Conservation (phyloP, 2,113 vertebrate genomes). For the Psephotus haematonotus region DNA sequence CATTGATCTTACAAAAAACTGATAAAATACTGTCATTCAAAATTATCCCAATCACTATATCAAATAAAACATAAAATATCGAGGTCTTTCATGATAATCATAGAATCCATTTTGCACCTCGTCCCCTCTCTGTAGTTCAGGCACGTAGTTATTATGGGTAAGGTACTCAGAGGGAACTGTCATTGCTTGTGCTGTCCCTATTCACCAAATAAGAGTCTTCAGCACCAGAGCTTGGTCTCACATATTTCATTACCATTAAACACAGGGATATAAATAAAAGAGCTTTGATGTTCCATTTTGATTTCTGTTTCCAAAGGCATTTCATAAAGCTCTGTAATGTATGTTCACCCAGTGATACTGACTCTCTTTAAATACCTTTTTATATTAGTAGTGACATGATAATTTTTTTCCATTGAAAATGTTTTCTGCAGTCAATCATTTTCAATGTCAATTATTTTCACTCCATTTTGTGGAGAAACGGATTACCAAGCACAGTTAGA, state of each 20-base stretch:
- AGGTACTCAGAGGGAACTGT: not conserved
- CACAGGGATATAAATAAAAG: not conserved
- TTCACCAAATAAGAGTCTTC: not conserved
- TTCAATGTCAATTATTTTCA: slow-evolving; percentile 7
- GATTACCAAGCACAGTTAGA: not conserved
- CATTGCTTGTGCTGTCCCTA: not conserved
- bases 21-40: not conserved
- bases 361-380: slow-evolving; percentile 4
- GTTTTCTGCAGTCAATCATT: not conserved
- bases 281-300: not conserved
- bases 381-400: not conserved
- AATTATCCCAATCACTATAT: not conserved
- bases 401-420: slow-evolving; percentile 22
- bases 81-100: not conserved
- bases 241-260: not conserved
- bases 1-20: not conserved
- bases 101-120: not conserved
- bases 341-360: not conserved
- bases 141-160: not conserved
- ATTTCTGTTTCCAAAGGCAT: slow-evolving; percentile 23
- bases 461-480: not conserved
- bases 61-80: not conserved
- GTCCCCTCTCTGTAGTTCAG: not conserved
- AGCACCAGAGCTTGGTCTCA: not conserved
- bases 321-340: not conserved